phyloP scores from a whole-genome alignment of 2,888 invertebrate species.

The Tetropium fuscum region DNA sequence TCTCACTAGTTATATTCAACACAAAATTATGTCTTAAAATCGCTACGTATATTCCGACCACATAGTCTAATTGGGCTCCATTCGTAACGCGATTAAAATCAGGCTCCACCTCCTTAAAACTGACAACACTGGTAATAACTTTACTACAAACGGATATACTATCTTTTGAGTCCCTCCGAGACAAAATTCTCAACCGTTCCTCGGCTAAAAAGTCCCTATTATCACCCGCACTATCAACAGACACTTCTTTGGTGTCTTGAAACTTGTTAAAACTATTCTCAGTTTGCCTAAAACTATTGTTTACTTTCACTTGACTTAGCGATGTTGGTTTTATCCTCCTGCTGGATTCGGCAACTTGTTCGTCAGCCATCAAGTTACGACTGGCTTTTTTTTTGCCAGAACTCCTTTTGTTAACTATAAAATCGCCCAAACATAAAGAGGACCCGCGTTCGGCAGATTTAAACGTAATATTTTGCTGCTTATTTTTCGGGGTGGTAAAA shows the following conservation, averaged over 20 bases:
- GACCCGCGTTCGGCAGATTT: slow-evolving; percentile 31
- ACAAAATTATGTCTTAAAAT: slow-evolving; percentile 73
- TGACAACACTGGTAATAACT: slow-evolving; percentile 1
- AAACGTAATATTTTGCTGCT: slow-evolving; percentile 21
- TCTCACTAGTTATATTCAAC: slow-evolving; percentile 75
- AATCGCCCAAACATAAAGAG: slow-evolving; percentile 61
- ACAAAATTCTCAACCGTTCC: slow-evolving; percentile 48
- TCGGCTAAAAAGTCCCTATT: slow-evolving; percentile 46
- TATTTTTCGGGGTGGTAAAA: slow-evolving; percentile 44
- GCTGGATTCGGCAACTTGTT: slow-evolving; percentile 33
- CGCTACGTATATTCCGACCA: slow-evolving; percentile 71
- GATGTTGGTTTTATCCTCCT: slow-evolving; percentile 69
- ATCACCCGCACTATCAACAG: slow-evolving; percentile 34
- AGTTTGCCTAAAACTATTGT: slow-evolving; percentile 42
- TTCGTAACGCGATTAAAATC: slow-evolving; percentile 67
- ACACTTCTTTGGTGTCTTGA: slow-evolving; percentile 39
- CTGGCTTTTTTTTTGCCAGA: slow-evolving; percentile 52
- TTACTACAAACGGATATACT: slow-evolving; percentile 1
- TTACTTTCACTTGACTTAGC: slow-evolving; percentile 52
- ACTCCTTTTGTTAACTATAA: slow-evolving; percentile 51
- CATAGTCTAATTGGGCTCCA: slow-evolving; percentile 68
- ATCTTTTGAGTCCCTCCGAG: slow-evolving; percentile 30
- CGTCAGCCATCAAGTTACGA: background rate
- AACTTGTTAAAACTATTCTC: slow-evolving; percentile 58
- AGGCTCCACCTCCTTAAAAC: slow-evolving; percentile 62